Evolutionary conservation across 2,888 invertebrate genomes (phyloP).

Genomic region (Sussaba pulchella): DNA sequence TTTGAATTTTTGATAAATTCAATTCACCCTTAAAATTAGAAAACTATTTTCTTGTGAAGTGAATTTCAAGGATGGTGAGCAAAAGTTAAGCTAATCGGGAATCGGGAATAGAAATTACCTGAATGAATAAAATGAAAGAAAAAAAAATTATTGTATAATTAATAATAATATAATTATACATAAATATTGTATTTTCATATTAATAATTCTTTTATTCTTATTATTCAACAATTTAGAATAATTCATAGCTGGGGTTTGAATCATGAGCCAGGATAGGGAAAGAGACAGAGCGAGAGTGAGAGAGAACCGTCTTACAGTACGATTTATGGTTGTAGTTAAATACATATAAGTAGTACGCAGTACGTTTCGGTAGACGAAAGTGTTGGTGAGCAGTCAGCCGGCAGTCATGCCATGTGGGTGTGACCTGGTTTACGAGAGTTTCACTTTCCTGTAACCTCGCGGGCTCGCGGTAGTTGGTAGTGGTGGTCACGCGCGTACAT

Average conservation of each 20-base stretch:
- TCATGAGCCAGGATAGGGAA: background rate
- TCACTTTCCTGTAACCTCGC: conserved; percentile 83
- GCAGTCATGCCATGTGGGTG: conserved; percentile 81
- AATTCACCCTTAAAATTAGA: too few species aligned
- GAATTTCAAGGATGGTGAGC: too few species aligned
- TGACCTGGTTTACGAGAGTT: conserved; percentile 84
- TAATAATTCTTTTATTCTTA: too few species aligned
- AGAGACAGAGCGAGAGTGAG: background rate
- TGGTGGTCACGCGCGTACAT: conserved; percentile 55
- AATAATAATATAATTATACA: too few species aligned
- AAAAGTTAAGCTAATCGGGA: too few species aligned
- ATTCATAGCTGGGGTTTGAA: background rate
- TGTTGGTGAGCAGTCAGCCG: conserved; percentile 43
- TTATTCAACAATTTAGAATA: background rate
- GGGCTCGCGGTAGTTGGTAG: conserved; percentile 45
- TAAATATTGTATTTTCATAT: too few species aligned
- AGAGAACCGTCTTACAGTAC: background rate
- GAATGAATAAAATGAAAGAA: too few species aligned
- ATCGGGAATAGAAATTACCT: too few species aligned
- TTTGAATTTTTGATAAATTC: too few species aligned
- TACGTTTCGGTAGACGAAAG: conserved; percentile 41
- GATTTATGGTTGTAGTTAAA: conserved; percentile 12
- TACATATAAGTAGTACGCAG: conserved; percentile 16
- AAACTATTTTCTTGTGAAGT: too few species aligned
- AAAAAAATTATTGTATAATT: too few species aligned